Evolutionary conservation across 1,140 invertebrate species (phyloP), one percentile per base, ranked within the genome.

Genomic region (Colletes latitarsis): DNA sequence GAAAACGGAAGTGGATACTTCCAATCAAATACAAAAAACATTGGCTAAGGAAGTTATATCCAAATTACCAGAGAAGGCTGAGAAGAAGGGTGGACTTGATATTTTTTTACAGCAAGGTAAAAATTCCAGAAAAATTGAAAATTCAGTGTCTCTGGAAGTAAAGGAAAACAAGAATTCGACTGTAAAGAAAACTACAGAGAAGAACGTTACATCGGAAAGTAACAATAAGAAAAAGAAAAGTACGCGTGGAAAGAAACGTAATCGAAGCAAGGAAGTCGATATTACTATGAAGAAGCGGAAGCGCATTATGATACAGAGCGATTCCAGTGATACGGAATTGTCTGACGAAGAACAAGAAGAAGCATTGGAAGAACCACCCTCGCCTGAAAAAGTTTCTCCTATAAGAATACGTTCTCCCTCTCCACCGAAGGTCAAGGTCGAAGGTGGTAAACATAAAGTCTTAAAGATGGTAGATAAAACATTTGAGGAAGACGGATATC

Each of bases 401-500:
- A 5, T 53, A 52, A 81, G 43, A 68, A 46, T 78, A 41, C 86
- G 66, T 75, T 90, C 90, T 6, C 86, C 88, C 21, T 88, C 88
- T 46, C 88, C 90, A 8, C 86, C 89, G 41, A 79, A 60, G 52
- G 15, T 73, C 14, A 86, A 87, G 77, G 14, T 60, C 8, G 72
- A 88, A 71, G 85, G 76, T 64, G 90, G 90, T 1, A 93, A 92
- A 83, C 81, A 83, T 15, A 91, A 90, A 68, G 75, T 93, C 9
- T 82, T 91, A 21, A 93, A 92, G 83, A 64, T 84, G 1, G 76
- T 92, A 5, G 90, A 90, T 52, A 88, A 90, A 81, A 91, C 90
- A n/a, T 91, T 84, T 43, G 75, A 89, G 39, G 93, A 93, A 39
- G 91, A 92, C 82, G 93, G 92, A 9, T 94, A 74, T 68, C 62